These are phyloP conservation scores for Timema podura DNA, from an alignment of 2,888 invertebrate genomes.

Conservation along the genomic window DNA sequence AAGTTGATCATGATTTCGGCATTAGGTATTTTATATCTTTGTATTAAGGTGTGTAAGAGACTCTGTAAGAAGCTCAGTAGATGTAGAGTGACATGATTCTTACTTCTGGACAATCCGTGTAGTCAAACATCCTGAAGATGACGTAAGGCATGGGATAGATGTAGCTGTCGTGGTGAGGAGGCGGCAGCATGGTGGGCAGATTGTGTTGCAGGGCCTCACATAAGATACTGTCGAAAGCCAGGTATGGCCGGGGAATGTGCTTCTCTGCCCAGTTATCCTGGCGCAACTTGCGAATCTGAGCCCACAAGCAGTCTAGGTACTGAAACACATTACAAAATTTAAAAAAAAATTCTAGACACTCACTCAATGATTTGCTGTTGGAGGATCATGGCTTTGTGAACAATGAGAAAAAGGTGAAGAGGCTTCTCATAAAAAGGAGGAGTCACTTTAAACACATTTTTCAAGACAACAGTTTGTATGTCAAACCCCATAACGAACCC, in stretches of 20 bases:
- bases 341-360: background rate
- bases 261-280: slow-evolving; percentile 97
- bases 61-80: too few species aligned
- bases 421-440: too few species aligned
- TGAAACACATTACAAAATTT: slow-evolving; percentile 33
- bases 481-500: too few species aligned
- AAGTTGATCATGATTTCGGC: too few species aligned
- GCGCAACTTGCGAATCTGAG: slow-evolving; percentile 84
- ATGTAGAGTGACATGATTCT: slow-evolving; percentile 7
- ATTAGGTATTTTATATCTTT: too few species aligned
- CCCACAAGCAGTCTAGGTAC: slow-evolving; percentile 96
- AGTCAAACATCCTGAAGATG: slow-evolving; percentile 96
- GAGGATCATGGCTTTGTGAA: background rate
- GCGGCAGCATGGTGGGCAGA: slow-evolving; percentile 84
- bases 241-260: slow-evolving; percentile 90
- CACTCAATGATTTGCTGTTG: background rate
- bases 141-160: slow-evolving; percentile 93
- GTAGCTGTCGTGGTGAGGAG: slow-evolving; percentile 86
- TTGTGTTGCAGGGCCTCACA: slow-evolving; percentile 97
- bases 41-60: too few species aligned
- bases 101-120: slow-evolving; percentile 94
- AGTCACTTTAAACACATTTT: too few species aligned
- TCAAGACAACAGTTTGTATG: too few species aligned
- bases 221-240: slow-evolving; percentile 90
- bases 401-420: too few species aligned